Evolutionary conservation across 2,888 invertebrate genomes (phyloP).

Genomic region (Celastrina argiolus): DNA sequence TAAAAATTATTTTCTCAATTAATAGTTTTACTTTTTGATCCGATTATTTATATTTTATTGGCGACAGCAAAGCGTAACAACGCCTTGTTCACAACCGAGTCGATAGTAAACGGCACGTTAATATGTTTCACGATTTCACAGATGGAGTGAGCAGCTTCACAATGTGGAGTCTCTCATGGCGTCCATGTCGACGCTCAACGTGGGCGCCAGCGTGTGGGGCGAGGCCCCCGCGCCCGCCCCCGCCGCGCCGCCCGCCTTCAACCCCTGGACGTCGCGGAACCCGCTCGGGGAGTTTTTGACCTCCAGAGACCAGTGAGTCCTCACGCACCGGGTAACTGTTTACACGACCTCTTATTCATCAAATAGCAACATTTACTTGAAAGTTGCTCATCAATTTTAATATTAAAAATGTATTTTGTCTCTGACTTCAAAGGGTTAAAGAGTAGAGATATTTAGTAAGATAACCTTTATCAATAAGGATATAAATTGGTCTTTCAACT

Average conservation of each 20-base stretch:
- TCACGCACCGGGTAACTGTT: conserved; percentile 29
- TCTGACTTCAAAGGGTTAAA: neutral
- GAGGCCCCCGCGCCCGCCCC: conserved; percentile 38
- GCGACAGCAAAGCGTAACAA: too few species aligned
- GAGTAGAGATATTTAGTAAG: neutral
- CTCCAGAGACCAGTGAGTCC: conserved; percentile 35
- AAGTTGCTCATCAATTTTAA: too few species aligned
- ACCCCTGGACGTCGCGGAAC: conserved; percentile 65
- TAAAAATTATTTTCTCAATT: too few species aligned
- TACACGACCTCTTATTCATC: conserved; percentile 5
- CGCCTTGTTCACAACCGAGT: too few species aligned
- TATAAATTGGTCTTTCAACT: too few species aligned
- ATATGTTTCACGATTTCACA: neutral
- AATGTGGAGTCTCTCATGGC: conserved; percentile 46
- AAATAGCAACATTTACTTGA: too few species aligned
- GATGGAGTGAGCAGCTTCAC: conserved; percentile 30
- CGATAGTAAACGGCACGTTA: neutral
- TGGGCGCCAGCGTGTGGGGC: conserved; percentile 34
- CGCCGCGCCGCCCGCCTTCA: conserved; percentile 50
- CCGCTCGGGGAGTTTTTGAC: conserved; percentile 62
- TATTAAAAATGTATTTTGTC: neutral
- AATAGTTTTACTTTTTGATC: too few species aligned
- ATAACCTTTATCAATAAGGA: too few species aligned
- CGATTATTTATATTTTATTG: too few species aligned
- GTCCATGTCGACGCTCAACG: conserved; percentile 47